Conservation (phyloP, 1,140 invertebrate species). For the Zaprionus ghesquierei region DNA sequence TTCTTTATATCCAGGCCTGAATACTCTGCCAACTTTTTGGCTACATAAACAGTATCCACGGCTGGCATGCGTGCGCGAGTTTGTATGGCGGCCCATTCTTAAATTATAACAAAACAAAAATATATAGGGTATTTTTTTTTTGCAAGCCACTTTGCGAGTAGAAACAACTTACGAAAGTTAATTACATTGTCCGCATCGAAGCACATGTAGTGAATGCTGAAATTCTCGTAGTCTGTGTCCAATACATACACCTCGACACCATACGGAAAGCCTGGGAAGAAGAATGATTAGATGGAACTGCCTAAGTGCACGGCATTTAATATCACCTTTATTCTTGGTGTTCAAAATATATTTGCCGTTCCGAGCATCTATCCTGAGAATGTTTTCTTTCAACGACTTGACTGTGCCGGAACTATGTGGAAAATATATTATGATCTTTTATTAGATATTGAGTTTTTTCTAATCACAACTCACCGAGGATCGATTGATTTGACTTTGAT, state of each 20-base stretch:
- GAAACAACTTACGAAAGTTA: conserved; percentile 34
- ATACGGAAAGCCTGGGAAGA: conserved; percentile 5
- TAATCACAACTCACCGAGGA: not conserved
- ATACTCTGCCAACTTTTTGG: not conserved
- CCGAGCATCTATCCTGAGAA: not conserved
- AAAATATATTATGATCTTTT: not conserved
- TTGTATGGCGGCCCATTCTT: conserved; percentile 37
- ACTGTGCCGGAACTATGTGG: conserved; percentile 21
- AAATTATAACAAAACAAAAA: too few species aligned
- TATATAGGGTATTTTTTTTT: too few species aligned
- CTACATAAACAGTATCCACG: not conserved
- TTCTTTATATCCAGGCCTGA: not conserved
- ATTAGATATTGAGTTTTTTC: not conserved
- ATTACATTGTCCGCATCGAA: conserved; percentile 5
- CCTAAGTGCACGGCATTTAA: not conserved
- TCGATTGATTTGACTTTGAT: not conserved
- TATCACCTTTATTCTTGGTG: conserved; percentile 9
- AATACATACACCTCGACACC: conserved; percentile 38
- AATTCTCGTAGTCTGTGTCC: conserved; percentile 49
- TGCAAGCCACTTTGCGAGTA: too few species aligned
- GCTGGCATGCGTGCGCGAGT: conserved; percentile 2
- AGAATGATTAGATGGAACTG: not conserved
- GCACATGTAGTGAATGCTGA: conserved; percentile 41
- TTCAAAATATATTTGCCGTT: conserved; percentile 7
- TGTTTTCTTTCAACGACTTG: not conserved